These are phyloP conservation scores for Pyrgilauda ruficollis DNA, from an alignment of 2,113 vertebrate genomes.

Conservation along the genomic window DNA sequence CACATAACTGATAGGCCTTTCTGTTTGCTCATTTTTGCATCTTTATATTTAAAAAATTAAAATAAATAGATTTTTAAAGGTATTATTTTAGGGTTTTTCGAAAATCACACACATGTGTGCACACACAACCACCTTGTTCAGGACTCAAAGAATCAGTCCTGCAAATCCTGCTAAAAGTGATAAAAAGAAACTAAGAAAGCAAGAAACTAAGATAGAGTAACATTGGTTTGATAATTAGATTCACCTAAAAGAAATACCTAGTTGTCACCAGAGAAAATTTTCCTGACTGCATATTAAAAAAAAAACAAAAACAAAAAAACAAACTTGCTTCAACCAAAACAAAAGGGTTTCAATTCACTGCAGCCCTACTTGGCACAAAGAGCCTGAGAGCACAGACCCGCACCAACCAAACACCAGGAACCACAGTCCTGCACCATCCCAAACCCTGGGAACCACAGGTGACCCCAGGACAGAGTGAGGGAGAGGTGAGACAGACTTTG, in stretches of 20 bases:
- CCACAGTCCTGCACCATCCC: neutral
- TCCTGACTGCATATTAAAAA: neutral
- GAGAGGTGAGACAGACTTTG: neutral
- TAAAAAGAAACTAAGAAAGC: neutral
- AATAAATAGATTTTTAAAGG: neutral
- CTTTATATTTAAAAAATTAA: neutral
- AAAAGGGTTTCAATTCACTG: neutral
- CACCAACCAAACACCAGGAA: neutral
- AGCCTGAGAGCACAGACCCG: neutral
- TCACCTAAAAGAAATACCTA: neutral
- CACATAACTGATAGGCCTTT: neutral
- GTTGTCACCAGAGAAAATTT: neutral
- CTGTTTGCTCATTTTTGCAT: neutral
- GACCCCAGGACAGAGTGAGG: neutral
- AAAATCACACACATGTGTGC: accelerated
- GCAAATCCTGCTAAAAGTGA: neutral
- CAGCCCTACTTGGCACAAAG: neutral
- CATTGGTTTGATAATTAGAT: neutral
- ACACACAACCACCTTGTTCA: neutral
- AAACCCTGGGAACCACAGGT: neutral
- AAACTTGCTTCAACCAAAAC: neutral
- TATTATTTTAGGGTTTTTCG: neutral
- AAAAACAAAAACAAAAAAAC: neutral
- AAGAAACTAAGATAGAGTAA: neutral
- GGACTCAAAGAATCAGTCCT: neutral